A percentile compares a stretch with the other conserved stretches of the same genome.
These are phyloP conservation scores for Aurelia aurita DNA, from an alignment of 30 jellyfish, hydroid and myxozoan species.

Conservation along the genomic window DNA sequence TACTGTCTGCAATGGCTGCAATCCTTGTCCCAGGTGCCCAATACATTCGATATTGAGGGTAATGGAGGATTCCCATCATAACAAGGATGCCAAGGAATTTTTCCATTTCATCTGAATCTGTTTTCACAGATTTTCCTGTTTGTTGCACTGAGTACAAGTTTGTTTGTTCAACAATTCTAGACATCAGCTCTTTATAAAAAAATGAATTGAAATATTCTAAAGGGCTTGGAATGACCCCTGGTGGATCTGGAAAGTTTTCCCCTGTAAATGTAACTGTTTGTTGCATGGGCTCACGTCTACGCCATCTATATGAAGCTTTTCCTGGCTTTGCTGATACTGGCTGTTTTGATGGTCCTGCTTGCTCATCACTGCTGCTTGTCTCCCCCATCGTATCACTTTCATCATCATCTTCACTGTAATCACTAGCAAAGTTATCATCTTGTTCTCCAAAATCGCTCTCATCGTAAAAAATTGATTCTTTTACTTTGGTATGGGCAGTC, in stretches of 20 bases:
- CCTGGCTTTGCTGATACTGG: not conserved
- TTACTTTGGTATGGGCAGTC: too few relatives aligned
- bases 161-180: conserved; percentile 17
- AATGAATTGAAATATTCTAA: conserved; percentile 1
- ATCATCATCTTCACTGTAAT: not conserved
- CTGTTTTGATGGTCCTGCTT: not conserved
- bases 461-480: too few relatives aligned
- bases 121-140: conserved; percentile 16
- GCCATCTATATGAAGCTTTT: not conserved
- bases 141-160: conserved; percentile 30
- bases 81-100: conserved; percentile 6
- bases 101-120: conserved; percentile 19
- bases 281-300: not conserved
- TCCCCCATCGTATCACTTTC: not conserved
- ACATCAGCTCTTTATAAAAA: not conserved
- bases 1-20: not conserved
- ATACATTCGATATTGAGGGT: conserved; percentile 23
- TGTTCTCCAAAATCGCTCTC: too few relatives aligned
- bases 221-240: not conserved
- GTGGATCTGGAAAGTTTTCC: conserved; percentile 1
- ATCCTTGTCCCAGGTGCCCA: conserved; percentile 18
- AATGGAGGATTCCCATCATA: conserved; percentile 11
- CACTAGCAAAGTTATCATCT: too few relatives aligned
- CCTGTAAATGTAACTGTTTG: not conserved
- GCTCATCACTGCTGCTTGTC: not conserved